These are phyloP conservation scores for Aythya baeri DNA, from an alignment of 2,113 vertebrate genomes.

Conservation along the genomic window DNA sequence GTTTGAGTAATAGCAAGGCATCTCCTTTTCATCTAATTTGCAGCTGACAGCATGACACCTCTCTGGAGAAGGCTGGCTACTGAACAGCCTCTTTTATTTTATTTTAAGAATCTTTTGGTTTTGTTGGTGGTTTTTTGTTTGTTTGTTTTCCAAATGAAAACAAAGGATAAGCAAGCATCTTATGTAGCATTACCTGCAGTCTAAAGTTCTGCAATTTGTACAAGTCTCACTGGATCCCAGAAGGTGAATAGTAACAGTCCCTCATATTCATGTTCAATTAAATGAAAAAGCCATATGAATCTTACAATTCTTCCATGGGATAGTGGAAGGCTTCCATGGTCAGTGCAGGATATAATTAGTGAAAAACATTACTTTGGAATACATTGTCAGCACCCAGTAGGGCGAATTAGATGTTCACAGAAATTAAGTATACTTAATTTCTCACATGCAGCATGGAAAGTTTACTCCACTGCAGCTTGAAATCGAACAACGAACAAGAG, in stretches of 20 bases:
- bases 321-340: neutral
- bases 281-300: neutral
- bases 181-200: neutral
- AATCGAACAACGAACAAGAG: neutral
- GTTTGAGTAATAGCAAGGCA: neutral
- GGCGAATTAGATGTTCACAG: slow-evolving; percentile 10
- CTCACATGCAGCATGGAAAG: neutral
- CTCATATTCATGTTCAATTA: slow-evolving; percentile 46
- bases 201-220: slow-evolving; percentile 19
- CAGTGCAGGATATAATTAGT: slow-evolving; percentile 14
- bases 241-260: neutral
- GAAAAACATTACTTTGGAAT: neutral
- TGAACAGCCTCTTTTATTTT: neutral
- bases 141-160: neutral
- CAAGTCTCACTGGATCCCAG: neutral
- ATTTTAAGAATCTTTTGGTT: neutral
- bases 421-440: neutral
- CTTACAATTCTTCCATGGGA: neutral
- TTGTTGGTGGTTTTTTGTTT: neutral
- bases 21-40: neutral
- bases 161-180: neutral
- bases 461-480: neutral
- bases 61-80: neutral
- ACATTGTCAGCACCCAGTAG: neutral
- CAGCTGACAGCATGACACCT: neutral